Evolutionary conservation across 2,888 invertebrate species (phyloP).

Genomic region (Campoplex nolae): DNA sequence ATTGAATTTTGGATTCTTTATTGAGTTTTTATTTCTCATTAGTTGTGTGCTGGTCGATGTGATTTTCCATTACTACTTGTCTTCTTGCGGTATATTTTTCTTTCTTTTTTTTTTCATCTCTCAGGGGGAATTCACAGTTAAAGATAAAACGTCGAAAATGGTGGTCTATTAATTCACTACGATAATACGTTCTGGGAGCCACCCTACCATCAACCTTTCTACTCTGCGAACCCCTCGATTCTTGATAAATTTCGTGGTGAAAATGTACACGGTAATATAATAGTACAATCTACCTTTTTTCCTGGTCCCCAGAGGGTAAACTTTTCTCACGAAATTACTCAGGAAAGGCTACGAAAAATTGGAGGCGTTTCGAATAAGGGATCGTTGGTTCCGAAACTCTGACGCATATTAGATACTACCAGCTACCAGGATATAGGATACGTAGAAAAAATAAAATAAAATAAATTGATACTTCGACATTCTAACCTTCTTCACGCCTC

Average conservation of each 20-base stretch:
- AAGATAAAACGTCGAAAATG: not conserved
- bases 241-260: slow-evolving; percentile 11
- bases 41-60: not conserved
- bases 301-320: slow-evolving; percentile 4
- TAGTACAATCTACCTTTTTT: slow-evolving; percentile 1
- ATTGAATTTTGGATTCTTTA: not conserved
- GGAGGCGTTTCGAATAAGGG: not conserved
- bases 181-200: not conserved
- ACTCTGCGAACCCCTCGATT: not conserved
- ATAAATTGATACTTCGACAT: slow-evolving; percentile 19
- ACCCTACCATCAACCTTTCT: not conserved
- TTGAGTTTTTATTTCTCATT: not conserved
- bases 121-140: not conserved
- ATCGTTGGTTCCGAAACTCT: slow-evolving; percentile 26
- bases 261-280: not conserved
- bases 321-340: slow-evolving; percentile 33
- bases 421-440: no score
- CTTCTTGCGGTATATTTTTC: not conserved
- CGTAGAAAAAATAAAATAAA: slow-evolving; percentile 18
- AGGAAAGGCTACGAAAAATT: slow-evolving; percentile 31
- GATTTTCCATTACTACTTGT: not conserved
- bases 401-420: not conserved
- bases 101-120: not conserved
- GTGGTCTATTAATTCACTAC: not conserved
- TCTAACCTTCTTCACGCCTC: slow-evolving; percentile 28